Conservation (phyloP, 35 echinoderm and acorn worm species). For the Heliocidaris tuberculata region DNA sequence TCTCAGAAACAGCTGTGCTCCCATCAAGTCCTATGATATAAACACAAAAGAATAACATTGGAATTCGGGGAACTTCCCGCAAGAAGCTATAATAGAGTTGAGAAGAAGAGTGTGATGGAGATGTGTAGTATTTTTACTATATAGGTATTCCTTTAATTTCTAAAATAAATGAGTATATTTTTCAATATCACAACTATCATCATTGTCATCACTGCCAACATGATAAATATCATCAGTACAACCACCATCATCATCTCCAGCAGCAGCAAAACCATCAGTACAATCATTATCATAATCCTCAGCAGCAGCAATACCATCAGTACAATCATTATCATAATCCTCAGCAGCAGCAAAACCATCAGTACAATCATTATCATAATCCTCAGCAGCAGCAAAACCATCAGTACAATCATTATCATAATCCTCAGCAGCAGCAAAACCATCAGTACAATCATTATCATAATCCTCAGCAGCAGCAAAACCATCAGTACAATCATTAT, state of each 20-base stretch:
- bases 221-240: background rate
- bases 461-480: no score
- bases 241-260: background rate
- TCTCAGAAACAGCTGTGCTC: constrained; percentile 80
- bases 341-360: no score
- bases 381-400: no score
- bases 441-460: background rate
- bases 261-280: background rate
- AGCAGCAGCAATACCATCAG: background rate
- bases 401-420: background rate
- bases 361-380: background rate
- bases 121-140: no score
- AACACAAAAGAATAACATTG: no score
- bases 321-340: background rate
- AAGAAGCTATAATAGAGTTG: background rate
- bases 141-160: no score
- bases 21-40: constrained; percentile 85
- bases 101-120: no score
- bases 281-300: background rate
- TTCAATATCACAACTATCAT: background rate
- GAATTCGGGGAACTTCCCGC: background rate
- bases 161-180: no score
- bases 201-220: background rate
- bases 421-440: no score
- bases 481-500: background rate